Conservation (phyloP, 2,113 vertebrate genomes). For the Oncorhynchus mykiss region DNA sequence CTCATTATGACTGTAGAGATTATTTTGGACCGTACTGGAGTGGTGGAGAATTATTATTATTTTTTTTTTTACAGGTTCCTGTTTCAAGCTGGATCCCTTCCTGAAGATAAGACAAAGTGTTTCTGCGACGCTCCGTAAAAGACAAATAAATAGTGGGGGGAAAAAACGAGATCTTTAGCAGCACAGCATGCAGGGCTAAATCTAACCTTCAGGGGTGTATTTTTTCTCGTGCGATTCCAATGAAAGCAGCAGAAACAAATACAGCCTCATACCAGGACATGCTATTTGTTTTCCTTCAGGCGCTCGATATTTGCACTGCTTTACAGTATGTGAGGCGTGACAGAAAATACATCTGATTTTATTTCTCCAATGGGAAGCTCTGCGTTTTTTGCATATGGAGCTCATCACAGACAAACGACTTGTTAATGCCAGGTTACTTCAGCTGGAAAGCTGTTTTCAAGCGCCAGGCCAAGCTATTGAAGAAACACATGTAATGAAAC, state of each 20-base stretch:
- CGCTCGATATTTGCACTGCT: slow-evolving; percentile 55
- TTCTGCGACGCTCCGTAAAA: slow-evolving; percentile 37
- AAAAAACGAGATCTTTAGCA: slow-evolving; percentile 32
- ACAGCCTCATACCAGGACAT: slow-evolving; percentile 56
- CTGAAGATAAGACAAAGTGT: slow-evolving; percentile 63
- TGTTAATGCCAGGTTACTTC: slow-evolving; percentile 73
- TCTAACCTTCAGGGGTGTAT: slow-evolving; percentile 25
- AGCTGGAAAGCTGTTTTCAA: slow-evolving; percentile 72
- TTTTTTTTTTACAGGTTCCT: slow-evolving; percentile 45
- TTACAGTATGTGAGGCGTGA: slow-evolving; percentile 63
- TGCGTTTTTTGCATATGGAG: slow-evolving; percentile 68
- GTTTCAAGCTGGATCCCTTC: slow-evolving; percentile 56
- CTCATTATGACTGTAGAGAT: neutral
- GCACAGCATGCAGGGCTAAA: slow-evolving; percentile 7
- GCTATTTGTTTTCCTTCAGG: slow-evolving; percentile 73
- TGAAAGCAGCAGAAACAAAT: slow-evolving; percentile 69
- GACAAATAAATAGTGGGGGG: slow-evolving; percentile 57
- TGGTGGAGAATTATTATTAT: neutral
- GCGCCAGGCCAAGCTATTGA: slow-evolving; percentile 42
- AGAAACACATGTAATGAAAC: slow-evolving; percentile 69
- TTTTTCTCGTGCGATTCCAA: slow-evolving; percentile 55
- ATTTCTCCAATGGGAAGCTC: slow-evolving; percentile 58
- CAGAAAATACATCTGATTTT: slow-evolving; percentile 70
- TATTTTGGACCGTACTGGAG: neutral
- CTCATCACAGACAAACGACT: slow-evolving; percentile 68